Base-by-base conservation (phyloP, 2,888 invertebrate genomes). In the Cheiracanthium punctorium region DNA sequence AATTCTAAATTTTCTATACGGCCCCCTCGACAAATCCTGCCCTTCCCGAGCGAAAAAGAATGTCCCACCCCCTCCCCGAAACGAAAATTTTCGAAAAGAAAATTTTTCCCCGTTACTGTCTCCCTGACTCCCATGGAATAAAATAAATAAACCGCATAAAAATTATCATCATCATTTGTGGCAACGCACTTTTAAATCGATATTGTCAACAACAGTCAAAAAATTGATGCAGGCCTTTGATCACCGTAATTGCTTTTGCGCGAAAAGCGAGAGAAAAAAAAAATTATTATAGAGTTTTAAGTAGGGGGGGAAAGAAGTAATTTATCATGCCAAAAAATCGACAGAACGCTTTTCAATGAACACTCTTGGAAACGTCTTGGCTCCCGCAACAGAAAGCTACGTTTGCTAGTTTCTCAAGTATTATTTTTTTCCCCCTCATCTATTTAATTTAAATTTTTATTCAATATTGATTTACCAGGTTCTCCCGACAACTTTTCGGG, bases 381-480 rank as follows among this genome's bases (percentile, higher is more conserved):
- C 58, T 58, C 5, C 1, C 4, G 58, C 58, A 58, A 58, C 58
- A 58, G 58, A 58, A 58, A 58, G 58, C 58, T 58, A 58, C 24
- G 24, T 20, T 24, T 58, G 58, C 24, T n/a, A 69, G 33, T 69
- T 69, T 32, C 17, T 32, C 28, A 72, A 32, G 24, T 30, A n/a
- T 29, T 32, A 43, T 17, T 30, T 43, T 77, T 77, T 77, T 77
- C 64, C 10, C 10, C 10, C 28, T 69, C 24, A 37, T 30, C 8
- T 73, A 43, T 81, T 81, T 70, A 67, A 81, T 81, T 75, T 74
- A 81, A 33, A 81, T 81, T 81, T 73, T 70, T 70, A 75, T 69
- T 81, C 81, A 74, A 74, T 81, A 81, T 81, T 70, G 81, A 81
- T 81, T 81, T 70, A 12, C 70, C 81, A 75, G 70, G 74, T 81